A percentile compares a stretch with the other conserved stretches of the same genome.
These are phyloP conservation scores for Drosophila nigromelanica DNA, from an alignment of 1,140 invertebrate genomes.

Conservation along the genomic window DNA sequence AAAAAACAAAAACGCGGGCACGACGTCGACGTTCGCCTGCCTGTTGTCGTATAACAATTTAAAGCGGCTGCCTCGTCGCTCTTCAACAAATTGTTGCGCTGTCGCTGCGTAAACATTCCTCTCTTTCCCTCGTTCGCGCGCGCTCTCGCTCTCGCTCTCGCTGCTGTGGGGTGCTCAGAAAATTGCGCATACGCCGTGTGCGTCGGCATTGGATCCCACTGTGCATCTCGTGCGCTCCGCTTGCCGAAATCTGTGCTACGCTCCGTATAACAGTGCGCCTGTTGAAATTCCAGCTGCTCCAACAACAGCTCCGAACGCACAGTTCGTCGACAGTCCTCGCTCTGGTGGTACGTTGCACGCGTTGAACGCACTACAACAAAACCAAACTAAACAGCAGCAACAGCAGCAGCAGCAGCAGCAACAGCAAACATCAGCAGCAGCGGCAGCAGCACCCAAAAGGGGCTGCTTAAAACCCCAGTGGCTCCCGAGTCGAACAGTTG, in stretches of 20 bases:
- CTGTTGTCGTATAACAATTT: conserved; percentile 42
- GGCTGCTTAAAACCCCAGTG: conserved; percentile 3
- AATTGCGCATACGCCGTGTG: conserved; percentile 77
- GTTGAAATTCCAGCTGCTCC: conserved; percentile 45
- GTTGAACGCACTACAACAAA: conserved; percentile 37
- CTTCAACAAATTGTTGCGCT: conserved; percentile 79
- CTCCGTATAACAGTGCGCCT: conserved; percentile 62
- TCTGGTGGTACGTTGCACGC: conserved; percentile 68
- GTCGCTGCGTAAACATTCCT: conserved; percentile 55
- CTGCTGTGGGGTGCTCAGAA: background rate
- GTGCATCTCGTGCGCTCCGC: conserved; percentile 31
- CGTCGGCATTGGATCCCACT: conserved; percentile 57
- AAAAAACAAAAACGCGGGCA: too few relatives aligned
- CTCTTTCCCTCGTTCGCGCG: conserved; percentile 9
- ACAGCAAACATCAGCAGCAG: too few relatives aligned
- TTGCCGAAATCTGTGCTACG: conserved; percentile 49
- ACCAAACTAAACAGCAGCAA: conserved; percentile 23
- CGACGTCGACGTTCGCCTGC: conserved; percentile 11
- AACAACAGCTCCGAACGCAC: conserved; percentile 69
- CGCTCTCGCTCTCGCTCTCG: conserved; percentile 8
- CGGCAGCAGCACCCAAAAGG: conserved; percentile 25
- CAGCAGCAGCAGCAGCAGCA: conserved; percentile 25
- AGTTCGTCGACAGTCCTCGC: conserved; percentile 74
- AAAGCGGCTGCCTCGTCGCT: conserved; percentile 24
- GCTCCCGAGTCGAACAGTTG: conserved; percentile 16